Percentiles rank a stretch among this genome's conserved stretches.
phyloP scores from a whole-genome alignment of 2,113 vertebrate species.

The Odobenus rosmarus region DNA sequence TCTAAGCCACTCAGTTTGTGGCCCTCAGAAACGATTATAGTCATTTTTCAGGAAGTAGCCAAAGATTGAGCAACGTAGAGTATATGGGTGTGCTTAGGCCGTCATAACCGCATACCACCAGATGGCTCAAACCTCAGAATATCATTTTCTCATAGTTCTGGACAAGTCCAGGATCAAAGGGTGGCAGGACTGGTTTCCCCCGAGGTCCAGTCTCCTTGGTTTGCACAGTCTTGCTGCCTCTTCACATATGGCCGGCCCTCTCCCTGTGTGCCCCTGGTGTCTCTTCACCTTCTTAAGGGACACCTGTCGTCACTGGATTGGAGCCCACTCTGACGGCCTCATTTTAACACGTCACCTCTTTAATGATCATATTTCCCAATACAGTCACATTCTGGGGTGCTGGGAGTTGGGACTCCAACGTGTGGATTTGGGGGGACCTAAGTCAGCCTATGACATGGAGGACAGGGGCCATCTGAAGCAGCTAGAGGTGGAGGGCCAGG shows the following conservation, averaged over 20 bases:
- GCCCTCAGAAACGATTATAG: not conserved
- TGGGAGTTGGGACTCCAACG: not conserved
- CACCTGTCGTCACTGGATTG: not conserved
- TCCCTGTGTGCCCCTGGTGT: not conserved
- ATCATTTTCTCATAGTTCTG: not conserved
- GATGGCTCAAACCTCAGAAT: not conserved
- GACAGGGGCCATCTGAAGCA: not conserved
- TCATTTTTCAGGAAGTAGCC: not conserved
- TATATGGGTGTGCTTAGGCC: not conserved
- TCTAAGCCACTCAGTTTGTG: not conserved
- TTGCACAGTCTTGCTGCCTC: not conserved
- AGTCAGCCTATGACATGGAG: not conserved
- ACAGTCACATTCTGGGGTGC: not conserved
- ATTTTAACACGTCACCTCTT: not conserved
- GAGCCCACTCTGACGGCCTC: not conserved
- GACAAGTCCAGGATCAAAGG: not conserved
- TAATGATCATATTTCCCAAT: not conserved
- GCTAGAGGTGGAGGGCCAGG: not conserved
- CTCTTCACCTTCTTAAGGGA: not conserved
- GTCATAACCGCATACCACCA: not conserved
- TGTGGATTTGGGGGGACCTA: not conserved
- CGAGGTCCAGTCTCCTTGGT: not conserved
- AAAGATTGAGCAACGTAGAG: not conserved
- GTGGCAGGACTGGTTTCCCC: not conserved
- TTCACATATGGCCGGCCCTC: rapidly evolving